Base-by-base conservation (phyloP, 2,888 invertebrate species). In the Cyclophora albipunctata region DNA sequence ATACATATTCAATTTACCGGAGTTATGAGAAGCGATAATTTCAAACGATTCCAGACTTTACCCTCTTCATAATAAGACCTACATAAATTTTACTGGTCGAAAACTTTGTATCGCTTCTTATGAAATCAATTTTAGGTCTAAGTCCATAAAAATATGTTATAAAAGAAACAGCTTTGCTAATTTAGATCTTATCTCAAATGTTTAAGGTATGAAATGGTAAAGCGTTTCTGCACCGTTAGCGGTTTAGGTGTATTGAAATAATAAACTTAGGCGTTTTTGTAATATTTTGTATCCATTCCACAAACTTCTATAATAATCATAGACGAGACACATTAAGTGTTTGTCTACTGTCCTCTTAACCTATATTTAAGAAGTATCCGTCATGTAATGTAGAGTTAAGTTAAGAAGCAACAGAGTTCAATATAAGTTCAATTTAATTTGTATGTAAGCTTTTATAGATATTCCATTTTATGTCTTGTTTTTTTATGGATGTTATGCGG, bases 281-380 rank as follows among this genome's bases (percentile, higher is more conserved):
- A 85, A 85, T 77, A 75, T 85, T 86, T 86, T 87, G 73, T 85
- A 87, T 82, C 77, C 86, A 87, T 87, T 87, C 86, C 84, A 84
- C 72, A 61, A 66, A 73, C 74, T 71, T 76, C 61, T 81, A 78
- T 59, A 64, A 65, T 66, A 85, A 82, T 75, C 71, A 82, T 86
- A 86, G 75, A 73, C 37, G 1, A 20, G 20, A 20, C 20, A 20
- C 20, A 20, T 20, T 20, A 20, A 20, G 20, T 37, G 5, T 5
- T 37, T 79, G 78, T 84, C 78, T 84, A 81, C 73, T 76, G 83
- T 84, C 83, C 79, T 84, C 72, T 81, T 48, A 52, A 68, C 67
- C 70, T 72, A 54, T 54, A 63, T 37, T 37, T 83, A 84, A 82
- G 81, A 63, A 75, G 73, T 84, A 84, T 85, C 86, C 85, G 85